phyloP scores from a whole-genome alignment of 2,888 invertebrate species.

The Heliconius sara region DNA sequence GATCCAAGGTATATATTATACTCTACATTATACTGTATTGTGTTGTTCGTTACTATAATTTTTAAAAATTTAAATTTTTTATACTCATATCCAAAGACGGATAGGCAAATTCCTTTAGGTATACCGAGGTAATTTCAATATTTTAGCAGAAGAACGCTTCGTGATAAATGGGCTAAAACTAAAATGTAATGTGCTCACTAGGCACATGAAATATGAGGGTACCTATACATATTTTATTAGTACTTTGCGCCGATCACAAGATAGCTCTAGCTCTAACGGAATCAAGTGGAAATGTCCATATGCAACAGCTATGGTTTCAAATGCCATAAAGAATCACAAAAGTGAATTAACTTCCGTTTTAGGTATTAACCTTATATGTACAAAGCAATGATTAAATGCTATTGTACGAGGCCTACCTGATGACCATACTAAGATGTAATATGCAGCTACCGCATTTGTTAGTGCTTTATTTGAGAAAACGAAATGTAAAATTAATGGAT shows the following conservation, averaged over 20 bases:
- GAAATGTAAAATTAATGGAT: not conserved
- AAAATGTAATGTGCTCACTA: not conserved
- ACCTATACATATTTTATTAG: slow-evolving; percentile 14
- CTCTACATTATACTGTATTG: no score
- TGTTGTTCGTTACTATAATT: not conserved
- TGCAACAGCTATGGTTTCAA: slow-evolving; percentile 42
- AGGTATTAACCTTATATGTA: slow-evolving; percentile 45
- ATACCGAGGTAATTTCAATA: not conserved
- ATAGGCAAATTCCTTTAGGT: not conserved
- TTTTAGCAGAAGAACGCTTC: not conserved
- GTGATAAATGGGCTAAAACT: not conserved
- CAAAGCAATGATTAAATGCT: slow-evolving; percentile 48
- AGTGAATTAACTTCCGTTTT: slow-evolving; percentile 46
- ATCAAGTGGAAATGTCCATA: slow-evolving; percentile 41
- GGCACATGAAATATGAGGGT: slow-evolving; percentile 11
- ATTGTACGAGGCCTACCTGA: slow-evolving; percentile 53
- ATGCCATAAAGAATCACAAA: slow-evolving; percentile 38
- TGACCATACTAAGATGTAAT: slow-evolving; percentile 52
- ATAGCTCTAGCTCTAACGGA: slow-evolving; percentile 24
- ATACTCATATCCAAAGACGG: not conserved
- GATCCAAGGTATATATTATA: not conserved
- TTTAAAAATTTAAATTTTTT: not conserved
- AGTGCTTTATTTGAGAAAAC: slow-evolving; percentile 13
- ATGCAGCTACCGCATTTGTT: slow-evolving; percentile 49
- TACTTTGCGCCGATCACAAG: slow-evolving; percentile 2